Base-by-base conservation (phyloP, 2,797 vertebrate genomes). In the Botia almorhae region DNA sequence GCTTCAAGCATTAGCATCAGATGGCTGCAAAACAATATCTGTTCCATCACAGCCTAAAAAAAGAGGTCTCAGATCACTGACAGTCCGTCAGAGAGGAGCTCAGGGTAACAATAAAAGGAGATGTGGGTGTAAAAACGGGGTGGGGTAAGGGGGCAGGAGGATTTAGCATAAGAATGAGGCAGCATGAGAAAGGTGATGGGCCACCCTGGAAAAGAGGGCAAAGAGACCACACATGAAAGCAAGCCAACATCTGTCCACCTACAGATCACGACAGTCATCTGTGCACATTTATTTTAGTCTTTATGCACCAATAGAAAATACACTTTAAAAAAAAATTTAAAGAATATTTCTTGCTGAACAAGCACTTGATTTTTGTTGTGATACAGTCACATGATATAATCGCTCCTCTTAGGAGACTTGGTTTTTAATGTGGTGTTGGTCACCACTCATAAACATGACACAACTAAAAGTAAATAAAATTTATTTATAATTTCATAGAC, bases 381-480 rank as follows among this genome's bases (percentile, higher is more conserved):
- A 43, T 39, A 72, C 46, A 64, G 51, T 33, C 69, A 79, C 46
- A 21, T 78, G 56, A 70, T 78, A 29, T 39, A 2, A 26, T n/a
- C 13, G 19, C 53, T 65, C 63, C 29, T 65, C n/a, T 39, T 16
- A 65, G 33, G 33, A 33, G 26, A 65, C 33, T 39, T 65, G 63
- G 63, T 65, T 16, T 69, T 69, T 26, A 69, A 33, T 23, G 58
- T 51, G 39, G 17, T 26, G 68, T 36, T 48, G 11, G 58, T 53
- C 76, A 63, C 76, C 70, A 26, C 67, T 65, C 23, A 81, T 81
- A 60, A 60, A 81, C 72, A 13, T 33, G 33, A 76, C 48, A 74
- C 33, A 39, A 83, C 50, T 65, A 81, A 74, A 63, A 83, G 85
- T 84, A 88, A 91, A 91, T 91, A 91, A 89, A 91, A 91, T 93